These are phyloP conservation scores for Acleris sparsana DNA, from an alignment of 2,888 invertebrate species.

Conservation along the genomic window DNA sequence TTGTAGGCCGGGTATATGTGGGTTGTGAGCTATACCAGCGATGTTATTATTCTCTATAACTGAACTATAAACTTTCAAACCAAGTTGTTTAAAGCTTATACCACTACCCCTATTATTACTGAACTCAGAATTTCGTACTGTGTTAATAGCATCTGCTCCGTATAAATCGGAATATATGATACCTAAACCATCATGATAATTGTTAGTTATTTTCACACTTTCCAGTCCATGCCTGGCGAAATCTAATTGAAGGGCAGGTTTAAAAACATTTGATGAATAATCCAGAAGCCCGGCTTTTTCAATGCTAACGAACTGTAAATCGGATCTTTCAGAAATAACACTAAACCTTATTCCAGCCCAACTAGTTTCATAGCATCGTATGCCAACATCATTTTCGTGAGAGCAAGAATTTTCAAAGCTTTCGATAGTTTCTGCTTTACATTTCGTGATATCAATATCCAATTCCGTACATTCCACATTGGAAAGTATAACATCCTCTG, in stretches of 20 bases:
- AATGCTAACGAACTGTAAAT: slow-evolving; percentile 93
- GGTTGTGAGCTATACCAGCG: slow-evolving; percentile 96
- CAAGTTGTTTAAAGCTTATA: slow-evolving; percentile 94
- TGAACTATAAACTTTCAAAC: slow-evolving; percentile 90
- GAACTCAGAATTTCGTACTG: slow-evolving; percentile 92
- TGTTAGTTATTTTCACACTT: slow-evolving; percentile 91
- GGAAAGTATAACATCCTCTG: slow-evolving; percentile 90
- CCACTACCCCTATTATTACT: slow-evolving; percentile 94
- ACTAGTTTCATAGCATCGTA: slow-evolving; percentile 94
- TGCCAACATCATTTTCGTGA: slow-evolving; percentile 94
- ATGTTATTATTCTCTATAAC: slow-evolving; percentile 91
- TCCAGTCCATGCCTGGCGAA: slow-evolving; percentile 92
- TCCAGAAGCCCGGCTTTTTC: slow-evolving; percentile 97
- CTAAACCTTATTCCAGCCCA: slow-evolving; percentile 98
- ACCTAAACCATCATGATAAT: slow-evolving; percentile 96
- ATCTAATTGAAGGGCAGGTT: slow-evolving; percentile 94
- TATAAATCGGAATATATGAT: slow-evolving; percentile 97
- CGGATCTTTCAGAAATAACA: slow-evolving; percentile 92
- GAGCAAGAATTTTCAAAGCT: slow-evolving; percentile 95
- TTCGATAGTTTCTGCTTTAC: slow-evolving; percentile 89
- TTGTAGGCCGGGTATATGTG: slow-evolving; percentile 91
- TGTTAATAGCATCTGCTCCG: slow-evolving; percentile 91
- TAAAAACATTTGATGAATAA: slow-evolving; percentile 93
- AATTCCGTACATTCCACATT: slow-evolving; percentile 96
- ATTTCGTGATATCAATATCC: slow-evolving; percentile 94